phyloP scores from a whole-genome alignment of 2,113 vertebrate species.

The Pelobates fuscus region DNA sequence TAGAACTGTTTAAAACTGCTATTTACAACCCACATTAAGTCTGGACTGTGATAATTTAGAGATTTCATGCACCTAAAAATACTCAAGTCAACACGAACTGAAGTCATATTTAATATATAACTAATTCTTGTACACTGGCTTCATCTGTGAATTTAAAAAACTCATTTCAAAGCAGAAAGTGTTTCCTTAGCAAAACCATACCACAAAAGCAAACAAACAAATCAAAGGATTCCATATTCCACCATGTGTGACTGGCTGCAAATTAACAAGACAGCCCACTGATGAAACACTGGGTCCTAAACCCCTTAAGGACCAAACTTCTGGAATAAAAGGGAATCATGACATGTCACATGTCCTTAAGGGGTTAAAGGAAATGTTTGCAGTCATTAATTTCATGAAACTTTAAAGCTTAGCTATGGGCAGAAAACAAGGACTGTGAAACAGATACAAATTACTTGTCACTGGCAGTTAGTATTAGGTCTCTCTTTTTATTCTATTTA shows the following conservation, averaged over 20 bases:
- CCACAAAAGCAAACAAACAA: not conserved
- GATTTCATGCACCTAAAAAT: too few relatives aligned
- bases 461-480: too few relatives aligned
- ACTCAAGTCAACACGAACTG: too few relatives aligned
- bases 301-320: too few relatives aligned
- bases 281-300: not conserved
- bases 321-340: too few relatives aligned
- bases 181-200: slow-evolving; percentile 4
- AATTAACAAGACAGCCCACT: not conserved
- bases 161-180: not conserved
- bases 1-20: too few relatives aligned
- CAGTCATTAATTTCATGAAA: not conserved
- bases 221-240: not conserved
- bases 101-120: too few relatives aligned
- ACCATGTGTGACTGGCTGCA: not conserved
- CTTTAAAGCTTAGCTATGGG: slow-evolving; percentile 1
- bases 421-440: not conserved
- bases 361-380: too few relatives aligned
- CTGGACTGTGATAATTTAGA: too few relatives aligned
- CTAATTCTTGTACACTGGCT: not conserved
- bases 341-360: too few relatives aligned
- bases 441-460: not conserved
- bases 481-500: too few relatives aligned
- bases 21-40: too few relatives aligned
- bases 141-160: not conserved